A percentile compares a stretch with the other conserved stretches of the same genome.
Conservation (phyloP, 2,888 invertebrate species). For the Drosophila limbata region DNA sequence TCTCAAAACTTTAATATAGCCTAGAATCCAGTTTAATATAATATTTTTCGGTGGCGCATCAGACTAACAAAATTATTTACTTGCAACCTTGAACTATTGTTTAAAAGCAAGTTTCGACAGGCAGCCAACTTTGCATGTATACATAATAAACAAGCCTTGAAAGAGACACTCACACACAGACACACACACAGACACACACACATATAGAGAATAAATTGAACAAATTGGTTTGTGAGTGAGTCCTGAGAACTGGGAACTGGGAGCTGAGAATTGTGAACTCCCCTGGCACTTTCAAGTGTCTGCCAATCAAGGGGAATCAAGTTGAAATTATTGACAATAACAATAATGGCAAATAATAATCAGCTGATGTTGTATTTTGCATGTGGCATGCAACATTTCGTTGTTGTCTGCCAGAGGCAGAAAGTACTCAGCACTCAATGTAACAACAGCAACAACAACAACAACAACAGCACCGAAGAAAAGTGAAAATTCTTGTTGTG, state of each 20-base stretch:
- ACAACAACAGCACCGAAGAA: slow-evolving; percentile 38
- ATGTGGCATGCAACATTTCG: slow-evolving; percentile 77
- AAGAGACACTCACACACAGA: slow-evolving; percentile 9
- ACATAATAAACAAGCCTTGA: slow-evolving; percentile 53
- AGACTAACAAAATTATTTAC: slow-evolving; percentile 63
- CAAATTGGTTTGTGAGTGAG: slow-evolving; percentile 41
- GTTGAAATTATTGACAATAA: slow-evolving; percentile 82
- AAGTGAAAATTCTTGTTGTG: slow-evolving; percentile 78
- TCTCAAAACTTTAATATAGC: slow-evolving; percentile 1
- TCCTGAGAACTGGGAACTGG: slow-evolving; percentile 16
- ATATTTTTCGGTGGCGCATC: not conserved
- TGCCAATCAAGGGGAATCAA: slow-evolving; percentile 77
- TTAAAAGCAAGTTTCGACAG: slow-evolving; percentile 41
- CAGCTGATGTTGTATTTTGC: slow-evolving; percentile 66
- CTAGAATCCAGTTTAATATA: slow-evolving; percentile 14
- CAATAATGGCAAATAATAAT: slow-evolving; percentile 70
- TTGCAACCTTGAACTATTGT: slow-evolving; percentile 67
- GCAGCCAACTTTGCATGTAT: slow-evolving; percentile 27
- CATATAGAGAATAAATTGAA: slow-evolving; percentile 20
- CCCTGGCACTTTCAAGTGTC: slow-evolving; percentile 73
- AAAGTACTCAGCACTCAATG: slow-evolving; percentile 25
- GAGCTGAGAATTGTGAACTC: slow-evolving; percentile 2
- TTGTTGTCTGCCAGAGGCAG: slow-evolving; percentile 54
- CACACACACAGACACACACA: slow-evolving; percentile 1
- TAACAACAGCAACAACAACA: slow-evolving; percentile 5